A percentile compares a stretch with the other conserved stretches of the same genome.
Evolutionary conservation across 2,113 vertebrate species (phyloP).

Genomic region (Astatoreochromis straeleni): DNA sequence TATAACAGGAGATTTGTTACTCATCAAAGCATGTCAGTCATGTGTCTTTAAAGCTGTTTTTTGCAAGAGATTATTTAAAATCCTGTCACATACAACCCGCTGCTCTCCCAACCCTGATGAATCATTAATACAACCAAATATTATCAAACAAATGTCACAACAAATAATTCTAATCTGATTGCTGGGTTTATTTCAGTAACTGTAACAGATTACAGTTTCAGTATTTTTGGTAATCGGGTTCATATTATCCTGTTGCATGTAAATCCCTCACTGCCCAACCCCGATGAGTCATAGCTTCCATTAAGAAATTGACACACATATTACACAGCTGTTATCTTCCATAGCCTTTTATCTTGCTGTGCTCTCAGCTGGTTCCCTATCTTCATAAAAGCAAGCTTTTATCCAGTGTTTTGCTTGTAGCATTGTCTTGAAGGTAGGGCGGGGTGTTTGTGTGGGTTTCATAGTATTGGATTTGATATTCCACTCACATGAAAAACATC

Average conservation of each 20-base stretch:
- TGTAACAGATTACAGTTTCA: not conserved
- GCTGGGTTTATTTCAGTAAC: conserved; percentile 6
- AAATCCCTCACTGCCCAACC: not conserved
- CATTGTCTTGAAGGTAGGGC: conserved; percentile 4
- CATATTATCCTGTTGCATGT: conserved; percentile 33
- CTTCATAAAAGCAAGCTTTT: conserved; percentile 36
- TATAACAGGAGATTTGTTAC: not conserved
- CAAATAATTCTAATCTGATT: conserved; percentile 10
- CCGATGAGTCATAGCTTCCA: conserved; percentile 42
- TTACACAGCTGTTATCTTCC: conserved; percentile 42
- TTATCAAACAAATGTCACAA: conserved; percentile 20
- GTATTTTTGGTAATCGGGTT: not conserved
- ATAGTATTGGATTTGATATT: not conserved
- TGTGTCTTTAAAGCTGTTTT: not conserved
- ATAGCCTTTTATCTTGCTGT: conserved; percentile 29
- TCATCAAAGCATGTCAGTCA: not conserved
- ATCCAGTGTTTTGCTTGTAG: conserved; percentile 12
- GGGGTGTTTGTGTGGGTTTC: not conserved
- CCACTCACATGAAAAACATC: not conserved
- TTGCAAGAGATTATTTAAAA: not conserved
- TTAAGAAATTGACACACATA: conserved; percentile 49
- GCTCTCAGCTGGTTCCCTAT: conserved; percentile 36
- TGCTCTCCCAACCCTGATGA: not conserved
- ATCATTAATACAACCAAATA: not conserved
- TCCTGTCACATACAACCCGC: not conserved